A percentile compares a stretch with the other conserved stretches of the same genome.
Conservation (phyloP, 2,888 invertebrate species). For the Crossocerus cetratus region DNA sequence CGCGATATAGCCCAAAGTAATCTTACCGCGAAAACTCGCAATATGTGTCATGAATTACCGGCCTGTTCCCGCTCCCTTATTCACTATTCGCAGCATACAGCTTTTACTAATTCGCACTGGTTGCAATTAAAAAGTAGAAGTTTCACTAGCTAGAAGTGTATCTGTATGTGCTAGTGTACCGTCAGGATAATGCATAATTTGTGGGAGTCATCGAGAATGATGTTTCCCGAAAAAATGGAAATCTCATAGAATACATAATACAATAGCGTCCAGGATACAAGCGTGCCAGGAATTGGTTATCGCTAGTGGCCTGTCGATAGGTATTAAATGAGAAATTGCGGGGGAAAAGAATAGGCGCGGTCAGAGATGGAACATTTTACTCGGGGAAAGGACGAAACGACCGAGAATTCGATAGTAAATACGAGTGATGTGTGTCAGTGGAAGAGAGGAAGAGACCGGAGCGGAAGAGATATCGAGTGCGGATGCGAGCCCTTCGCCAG, state of each 20-base stretch:
- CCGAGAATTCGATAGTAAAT: conserved; percentile 26
- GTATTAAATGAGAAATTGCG: conserved; percentile 42
- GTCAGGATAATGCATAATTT: too few relatives aligned
- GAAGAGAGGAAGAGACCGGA: conserved; percentile 8
- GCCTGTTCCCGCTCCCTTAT: neutral
- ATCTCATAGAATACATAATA: too few relatives aligned
- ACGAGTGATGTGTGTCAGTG: neutral
- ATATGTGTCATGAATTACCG: conserved; percentile 3
- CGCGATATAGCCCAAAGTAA: conserved; percentile 50
- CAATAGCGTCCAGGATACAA: conserved; percentile 12
- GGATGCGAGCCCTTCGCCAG: conserved; percentile 31
- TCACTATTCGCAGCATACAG: too few relatives aligned
- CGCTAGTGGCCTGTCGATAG: conserved; percentile 41
- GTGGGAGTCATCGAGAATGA: too few relatives aligned
- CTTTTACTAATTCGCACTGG: too few relatives aligned
- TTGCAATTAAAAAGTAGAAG: too few relatives aligned
- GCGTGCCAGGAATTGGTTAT: conserved; percentile 46
- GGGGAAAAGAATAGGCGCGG: neutral
- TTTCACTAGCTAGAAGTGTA: too few relatives aligned
- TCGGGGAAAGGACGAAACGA: neutral
- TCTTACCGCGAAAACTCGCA: conserved; percentile 34
- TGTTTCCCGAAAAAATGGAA: conserved; percentile 22
- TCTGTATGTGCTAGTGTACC: too few relatives aligned
- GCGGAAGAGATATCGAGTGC: conserved; percentile 6
- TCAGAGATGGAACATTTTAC: neutral